These are phyloP conservation scores for Arrhopalites spinosus DNA, from an alignment of 2,888 invertebrate species.

Conservation along the genomic window DNA sequence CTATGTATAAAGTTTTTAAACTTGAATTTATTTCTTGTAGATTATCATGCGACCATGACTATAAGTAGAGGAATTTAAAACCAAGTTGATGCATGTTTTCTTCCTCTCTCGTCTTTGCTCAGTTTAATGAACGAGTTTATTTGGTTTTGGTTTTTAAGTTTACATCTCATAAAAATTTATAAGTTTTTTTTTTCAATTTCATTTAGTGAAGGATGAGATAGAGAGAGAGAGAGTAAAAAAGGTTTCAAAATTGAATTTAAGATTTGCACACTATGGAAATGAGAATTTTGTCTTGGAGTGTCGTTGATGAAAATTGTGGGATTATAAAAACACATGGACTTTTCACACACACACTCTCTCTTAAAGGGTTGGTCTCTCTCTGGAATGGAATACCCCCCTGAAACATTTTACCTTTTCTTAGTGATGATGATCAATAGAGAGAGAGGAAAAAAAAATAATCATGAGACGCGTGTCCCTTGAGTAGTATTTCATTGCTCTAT, in stretches of 20 bases:
- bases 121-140: background rate
- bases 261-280: too few relatives aligned
- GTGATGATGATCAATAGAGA: constrained; percentile 1
- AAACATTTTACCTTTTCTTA: background rate
- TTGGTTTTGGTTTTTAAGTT: constrained; percentile 10
- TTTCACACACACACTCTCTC: constrained; percentile 1
- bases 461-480: constrained; percentile 16
- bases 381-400: background rate
- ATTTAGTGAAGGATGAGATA: background rate
- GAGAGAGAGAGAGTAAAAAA: background rate
- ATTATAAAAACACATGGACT: background rate
- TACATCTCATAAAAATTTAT: constrained; percentile 6
- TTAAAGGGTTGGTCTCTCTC: background rate
- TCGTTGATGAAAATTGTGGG: too few relatives aligned
- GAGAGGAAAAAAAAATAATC: too few relatives aligned
- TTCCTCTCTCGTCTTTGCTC: background rate
- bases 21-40: too few relatives aligned
- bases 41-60: too few relatives aligned
- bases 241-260: background rate
- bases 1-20: too few relatives aligned
- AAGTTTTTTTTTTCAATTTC: background rate
- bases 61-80: too few relatives aligned
- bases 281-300: too few relatives aligned
- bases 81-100: background rate
- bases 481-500: background rate